These are phyloP conservation scores for Frankliniella fusca DNA, from an alignment of 2,888 invertebrate species.

Conservation along the genomic window DNA sequence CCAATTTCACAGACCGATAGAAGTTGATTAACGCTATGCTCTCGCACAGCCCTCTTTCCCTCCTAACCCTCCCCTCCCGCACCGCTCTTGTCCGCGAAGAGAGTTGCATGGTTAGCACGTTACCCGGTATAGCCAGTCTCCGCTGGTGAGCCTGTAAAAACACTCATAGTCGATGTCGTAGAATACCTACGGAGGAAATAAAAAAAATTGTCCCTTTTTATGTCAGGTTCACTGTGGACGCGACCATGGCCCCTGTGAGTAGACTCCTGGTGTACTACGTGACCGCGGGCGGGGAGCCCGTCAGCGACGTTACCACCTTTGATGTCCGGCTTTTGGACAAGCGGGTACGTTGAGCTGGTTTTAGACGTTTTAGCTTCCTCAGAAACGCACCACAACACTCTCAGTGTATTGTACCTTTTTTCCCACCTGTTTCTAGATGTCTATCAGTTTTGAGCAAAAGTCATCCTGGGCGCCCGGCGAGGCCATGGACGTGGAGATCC, in stretches of 20 bases:
- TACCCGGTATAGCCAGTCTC: too few species aligned
- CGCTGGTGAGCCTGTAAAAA: too few species aligned
- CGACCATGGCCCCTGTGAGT: conserved; percentile 65
- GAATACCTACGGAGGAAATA: too few species aligned
- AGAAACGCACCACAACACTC: neutral
- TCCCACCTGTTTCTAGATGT: conserved; percentile 49
- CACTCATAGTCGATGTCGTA: too few species aligned
- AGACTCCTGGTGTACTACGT: conserved; percentile 64
- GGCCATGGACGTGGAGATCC: conserved; percentile 55
- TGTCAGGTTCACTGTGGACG: conserved; percentile 60
- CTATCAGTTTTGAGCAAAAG: conserved; percentile 57
- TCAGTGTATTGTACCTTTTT: neutral
- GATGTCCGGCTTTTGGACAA: conserved; percentile 59
- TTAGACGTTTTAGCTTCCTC: neutral
- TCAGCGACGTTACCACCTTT: conserved; percentile 63
- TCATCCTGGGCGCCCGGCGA: conserved; percentile 62
- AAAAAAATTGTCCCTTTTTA: too few species aligned
- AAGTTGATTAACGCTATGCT: conserved; percentile 32
- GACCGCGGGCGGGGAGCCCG: conserved; percentile 60
- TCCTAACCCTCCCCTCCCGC: neutral
- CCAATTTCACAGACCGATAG: conserved; percentile 39
- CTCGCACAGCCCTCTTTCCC: neutral
- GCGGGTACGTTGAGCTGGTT: conserved; percentile 49
- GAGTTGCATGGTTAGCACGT: too few species aligned
- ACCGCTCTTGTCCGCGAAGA: neutral